Evolutionary conservation across 2,113 vertebrate genomes (phyloP).

Genomic region (Hyperopisus bebe): DNA sequence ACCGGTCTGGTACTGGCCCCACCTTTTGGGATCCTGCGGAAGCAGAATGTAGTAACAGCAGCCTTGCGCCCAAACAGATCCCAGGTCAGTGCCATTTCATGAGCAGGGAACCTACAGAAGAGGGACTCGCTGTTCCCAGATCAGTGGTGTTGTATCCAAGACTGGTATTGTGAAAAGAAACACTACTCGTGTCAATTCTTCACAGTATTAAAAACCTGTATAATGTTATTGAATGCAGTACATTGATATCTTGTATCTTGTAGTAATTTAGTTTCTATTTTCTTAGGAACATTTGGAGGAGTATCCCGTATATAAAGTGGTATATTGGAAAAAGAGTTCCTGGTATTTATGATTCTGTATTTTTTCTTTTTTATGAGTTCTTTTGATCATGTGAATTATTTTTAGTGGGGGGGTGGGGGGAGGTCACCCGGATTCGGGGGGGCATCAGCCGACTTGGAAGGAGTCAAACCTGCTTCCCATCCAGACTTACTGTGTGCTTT

Average conservation of each 20-base stretch:
- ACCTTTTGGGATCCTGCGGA: constrained; percentile 17
- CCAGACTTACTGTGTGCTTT: constrained; percentile 55
- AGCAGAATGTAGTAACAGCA: background rate
- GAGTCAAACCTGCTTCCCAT: constrained; percentile 27
- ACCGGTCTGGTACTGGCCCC: constrained; percentile 66
- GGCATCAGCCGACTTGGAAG: constrained; percentile 19
- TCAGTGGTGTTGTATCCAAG: constrained; percentile 23
- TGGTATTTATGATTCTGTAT: constrained; percentile 55
- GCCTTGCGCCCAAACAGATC: constrained; percentile 20
- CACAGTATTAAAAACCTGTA: constrained; percentile 62
- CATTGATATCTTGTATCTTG: constrained; percentile 65
- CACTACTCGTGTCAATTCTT: constrained; percentile 40
- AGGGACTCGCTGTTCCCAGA: constrained; percentile 20
- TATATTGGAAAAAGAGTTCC: constrained; percentile 61
- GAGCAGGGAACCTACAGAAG: background rate
- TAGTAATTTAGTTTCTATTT: constrained; percentile 63
- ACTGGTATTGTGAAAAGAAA: constrained; percentile 37
- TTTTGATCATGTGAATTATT: constrained; percentile 48
- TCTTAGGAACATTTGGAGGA: constrained; percentile 57
- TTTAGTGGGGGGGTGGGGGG: constrained; percentile 35
- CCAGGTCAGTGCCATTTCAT: background rate
- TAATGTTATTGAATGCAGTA: constrained; percentile 68
- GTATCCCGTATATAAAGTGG: constrained; percentile 61
- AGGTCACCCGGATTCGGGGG: background rate
- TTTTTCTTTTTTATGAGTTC: constrained; percentile 41